Evolutionary conservation across 2,113 vertebrate species (phyloP), one percentile per base, ranked within the genome.

Genomic region (Heloderma charlesbogerti): DNA sequence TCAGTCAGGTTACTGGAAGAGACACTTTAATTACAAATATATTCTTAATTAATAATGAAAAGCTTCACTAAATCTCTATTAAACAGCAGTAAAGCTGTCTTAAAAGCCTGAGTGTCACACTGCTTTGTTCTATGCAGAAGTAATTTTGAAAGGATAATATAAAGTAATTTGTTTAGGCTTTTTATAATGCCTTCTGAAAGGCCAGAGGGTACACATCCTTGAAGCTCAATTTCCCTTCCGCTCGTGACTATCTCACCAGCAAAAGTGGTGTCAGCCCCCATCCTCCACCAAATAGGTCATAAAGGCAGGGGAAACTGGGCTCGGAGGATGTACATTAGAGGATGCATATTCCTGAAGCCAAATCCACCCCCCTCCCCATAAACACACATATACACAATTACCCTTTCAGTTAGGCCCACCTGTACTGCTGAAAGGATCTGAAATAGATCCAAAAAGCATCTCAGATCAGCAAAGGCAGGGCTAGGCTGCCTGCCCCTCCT

Each of bases 1-100:
- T 72, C 79, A 90, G 54, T 54, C n/a, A 31, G 71, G 75, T 60
- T 88, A 6, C 9, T 15, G 87, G 89, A 77, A 51, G 48, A 92
- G 34, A 71, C 37, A 0, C 60, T 92, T 92, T 85, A 83, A 81
- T 48, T 93, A 89, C 84, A 87, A 94, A 75, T 45, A 15, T 71
- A 92, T 84, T 78, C 3, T 66, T 91, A 82, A 57, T 92, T 94
- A 57, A 45, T 95, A 88, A 82, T 78, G 45, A 92, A 88, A 83
- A 84, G 87, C 78, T 87, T 94, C 48, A 57, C 0, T 89, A 88
- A 89, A 67, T 40, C 88, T 78, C 80, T 54, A 1, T 54, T 84
- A 74, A 80, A 88, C 6, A 27, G 31, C 84, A 88, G 86, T 69
- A 92, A 93, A 80, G 80, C 0, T 0, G 69, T n/a, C 57, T 90